A percentile compares a stretch with the other conserved stretches of the same genome.
Evolutionary conservation across 2,888 invertebrate species (phyloP).

Genomic region (Mimumesa dahlbomi): DNA sequence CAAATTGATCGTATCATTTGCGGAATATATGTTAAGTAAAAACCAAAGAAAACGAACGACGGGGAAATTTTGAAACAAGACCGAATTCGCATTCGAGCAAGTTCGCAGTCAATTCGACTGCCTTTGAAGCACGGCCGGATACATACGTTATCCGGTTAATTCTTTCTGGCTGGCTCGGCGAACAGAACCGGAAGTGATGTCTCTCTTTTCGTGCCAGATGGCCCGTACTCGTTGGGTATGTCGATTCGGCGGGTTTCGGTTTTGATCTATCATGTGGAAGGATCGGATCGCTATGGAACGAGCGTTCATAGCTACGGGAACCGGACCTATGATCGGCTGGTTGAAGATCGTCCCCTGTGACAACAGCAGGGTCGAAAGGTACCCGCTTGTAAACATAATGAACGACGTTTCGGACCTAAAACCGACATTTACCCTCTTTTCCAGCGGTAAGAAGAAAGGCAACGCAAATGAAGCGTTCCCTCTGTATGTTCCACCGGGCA

Average conservation of each 20-base stretch:
- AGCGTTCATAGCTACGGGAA: constrained; percentile 25
- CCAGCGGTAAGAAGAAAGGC: background rate
- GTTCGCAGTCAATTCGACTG: constrained; percentile 6
- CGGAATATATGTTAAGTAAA: background rate
- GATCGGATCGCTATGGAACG: constrained; percentile 49
- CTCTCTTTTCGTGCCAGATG: constrained; percentile 64
- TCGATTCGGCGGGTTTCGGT: constrained; percentile 56
- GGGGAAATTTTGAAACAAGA: background rate
- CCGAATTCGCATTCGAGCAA: background rate
- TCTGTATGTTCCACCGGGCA: background rate
- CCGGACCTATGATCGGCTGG: constrained; percentile 47
- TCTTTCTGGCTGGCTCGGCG: constrained; percentile 60
- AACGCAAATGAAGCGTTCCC: constrained; percentile 22
- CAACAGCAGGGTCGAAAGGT: constrained; percentile 20
- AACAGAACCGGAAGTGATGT: constrained; percentile 64
- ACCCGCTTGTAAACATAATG: constrained; percentile 42
- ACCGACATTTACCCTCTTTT: background rate
- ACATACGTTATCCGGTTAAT: constrained; percentile 65
- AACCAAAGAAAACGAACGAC: background rate
- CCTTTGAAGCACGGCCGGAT: constrained; percentile 53
- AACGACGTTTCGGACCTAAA: constrained; percentile 31
- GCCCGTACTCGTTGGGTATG: constrained; percentile 53
- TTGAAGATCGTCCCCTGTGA: constrained; percentile 31
- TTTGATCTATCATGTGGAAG: constrained; percentile 69
- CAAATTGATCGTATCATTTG: too few species aligned